Conservation (phyloP, 2,113 vertebrate species). For the Corythornis cristatus region DNA sequence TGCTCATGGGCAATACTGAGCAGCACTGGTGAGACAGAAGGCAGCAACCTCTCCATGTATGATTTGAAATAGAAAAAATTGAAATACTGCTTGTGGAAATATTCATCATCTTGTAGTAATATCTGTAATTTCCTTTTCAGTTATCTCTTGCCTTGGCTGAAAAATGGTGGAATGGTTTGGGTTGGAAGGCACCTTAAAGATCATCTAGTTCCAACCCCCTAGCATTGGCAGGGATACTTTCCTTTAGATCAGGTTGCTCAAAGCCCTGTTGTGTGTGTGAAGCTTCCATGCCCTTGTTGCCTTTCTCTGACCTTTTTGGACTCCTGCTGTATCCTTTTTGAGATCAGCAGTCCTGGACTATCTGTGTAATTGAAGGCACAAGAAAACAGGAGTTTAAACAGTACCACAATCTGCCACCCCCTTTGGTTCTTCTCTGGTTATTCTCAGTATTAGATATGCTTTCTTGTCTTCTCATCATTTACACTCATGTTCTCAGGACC, state of each 20-base stretch:
- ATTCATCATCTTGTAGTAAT: not conserved
- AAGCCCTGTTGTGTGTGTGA: not conserved
- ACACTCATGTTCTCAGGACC: not conserved
- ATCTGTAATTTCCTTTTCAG: not conserved
- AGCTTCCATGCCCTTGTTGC: not conserved
- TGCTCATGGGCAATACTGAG: not conserved
- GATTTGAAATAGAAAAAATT: not conserved
- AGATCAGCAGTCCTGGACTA: not conserved
- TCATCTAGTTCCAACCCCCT: not conserved
- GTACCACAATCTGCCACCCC: not conserved
- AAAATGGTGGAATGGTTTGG: not conserved
- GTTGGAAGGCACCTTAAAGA: not conserved
- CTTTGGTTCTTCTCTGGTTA: not conserved
- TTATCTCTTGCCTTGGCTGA: not conserved
- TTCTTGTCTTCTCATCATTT: not conserved
- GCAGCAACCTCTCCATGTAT: not conserved
- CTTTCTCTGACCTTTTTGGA: not conserved
- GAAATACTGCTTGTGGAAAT: not conserved
- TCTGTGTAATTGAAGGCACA: not conserved
- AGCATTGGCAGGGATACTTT: not conserved
- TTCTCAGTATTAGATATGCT: not conserved
- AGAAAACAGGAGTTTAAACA: not conserved
- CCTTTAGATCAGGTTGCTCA: not conserved
- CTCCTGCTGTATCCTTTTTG: not conserved
- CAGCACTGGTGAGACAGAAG: not conserved